phyloP scores from a whole-genome alignment of 2,797 vertebrate species.

The Rousettus madagascariensis region DNA sequence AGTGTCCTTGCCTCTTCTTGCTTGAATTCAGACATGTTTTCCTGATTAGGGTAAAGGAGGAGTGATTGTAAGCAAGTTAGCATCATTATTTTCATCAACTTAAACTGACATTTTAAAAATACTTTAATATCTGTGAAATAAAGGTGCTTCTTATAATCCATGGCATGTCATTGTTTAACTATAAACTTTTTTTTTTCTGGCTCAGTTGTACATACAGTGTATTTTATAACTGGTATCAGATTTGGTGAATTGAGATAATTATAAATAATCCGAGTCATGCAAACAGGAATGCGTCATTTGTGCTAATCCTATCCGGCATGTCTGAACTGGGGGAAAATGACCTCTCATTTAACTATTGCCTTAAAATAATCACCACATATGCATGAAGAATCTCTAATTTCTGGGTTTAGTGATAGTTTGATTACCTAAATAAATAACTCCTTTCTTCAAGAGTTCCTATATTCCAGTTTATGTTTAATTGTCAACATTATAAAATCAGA shows the following conservation, averaged over 20 bases:
- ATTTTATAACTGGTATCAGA: neutral
- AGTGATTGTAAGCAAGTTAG: neutral
- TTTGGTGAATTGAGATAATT: neutral
- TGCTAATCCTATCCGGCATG: neutral
- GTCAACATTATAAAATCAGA: neutral
- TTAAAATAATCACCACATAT: neutral
- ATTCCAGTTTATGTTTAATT: neutral
- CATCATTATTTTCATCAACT: neutral
- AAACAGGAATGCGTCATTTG: neutral
- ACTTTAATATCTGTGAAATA: neutral
- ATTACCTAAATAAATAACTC: neutral
- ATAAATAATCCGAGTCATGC: neutral
- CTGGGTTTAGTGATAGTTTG: neutral
- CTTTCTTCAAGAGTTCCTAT: neutral
- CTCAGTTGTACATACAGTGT: neutral
- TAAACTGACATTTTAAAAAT: neutral
- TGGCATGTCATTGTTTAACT: neutral
- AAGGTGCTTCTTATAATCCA: neutral
- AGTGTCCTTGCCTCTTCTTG: neutral
- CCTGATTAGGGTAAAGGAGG: neutral
- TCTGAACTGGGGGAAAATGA: neutral
- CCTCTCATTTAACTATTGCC: neutral
- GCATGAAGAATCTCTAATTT: neutral
- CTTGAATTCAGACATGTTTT: neutral
- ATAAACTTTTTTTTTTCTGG: neutral